A percentile compares a stretch with the other conserved stretches of the same genome.
Conservation (phyloP, 2,113 vertebrate species). For the Meriones unguiculatus region DNA sequence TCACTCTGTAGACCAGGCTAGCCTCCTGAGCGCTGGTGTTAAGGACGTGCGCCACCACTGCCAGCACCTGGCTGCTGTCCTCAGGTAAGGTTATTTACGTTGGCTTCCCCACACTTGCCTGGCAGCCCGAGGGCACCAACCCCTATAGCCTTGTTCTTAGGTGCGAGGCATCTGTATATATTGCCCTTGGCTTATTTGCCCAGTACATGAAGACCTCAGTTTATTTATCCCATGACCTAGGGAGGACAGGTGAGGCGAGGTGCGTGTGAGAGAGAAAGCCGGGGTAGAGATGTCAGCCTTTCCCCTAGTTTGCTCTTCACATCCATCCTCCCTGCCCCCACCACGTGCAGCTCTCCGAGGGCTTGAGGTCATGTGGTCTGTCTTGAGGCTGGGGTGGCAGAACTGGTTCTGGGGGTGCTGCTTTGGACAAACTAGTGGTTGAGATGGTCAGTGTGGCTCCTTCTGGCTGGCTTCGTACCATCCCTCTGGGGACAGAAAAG, state of each 20-base stretch:
- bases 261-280: neutral
- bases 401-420: neutral
- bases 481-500: neutral
- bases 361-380: neutral
- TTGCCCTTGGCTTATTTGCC: neutral
- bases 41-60: neutral
- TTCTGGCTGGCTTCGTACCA: neutral
- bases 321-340: fast-evolving
- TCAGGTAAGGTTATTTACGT: neutral
- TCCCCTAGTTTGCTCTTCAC: neutral
- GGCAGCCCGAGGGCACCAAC: neutral
- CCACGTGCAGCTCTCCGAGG: neutral
- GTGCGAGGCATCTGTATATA: neutral
- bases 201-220: neutral
- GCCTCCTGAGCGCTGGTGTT: neutral
- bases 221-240: neutral
- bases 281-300: neutral
- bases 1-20: neutral
- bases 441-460: no score
- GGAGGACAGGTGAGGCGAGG: neutral
- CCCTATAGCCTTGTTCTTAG: neutral
- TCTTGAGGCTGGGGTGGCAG: neutral
- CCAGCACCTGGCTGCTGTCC: neutral
- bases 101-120: neutral
- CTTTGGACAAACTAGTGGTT: neutral